Conservation (phyloP, 2,113 vertebrate species). For the Antennarius striatus region DNA sequence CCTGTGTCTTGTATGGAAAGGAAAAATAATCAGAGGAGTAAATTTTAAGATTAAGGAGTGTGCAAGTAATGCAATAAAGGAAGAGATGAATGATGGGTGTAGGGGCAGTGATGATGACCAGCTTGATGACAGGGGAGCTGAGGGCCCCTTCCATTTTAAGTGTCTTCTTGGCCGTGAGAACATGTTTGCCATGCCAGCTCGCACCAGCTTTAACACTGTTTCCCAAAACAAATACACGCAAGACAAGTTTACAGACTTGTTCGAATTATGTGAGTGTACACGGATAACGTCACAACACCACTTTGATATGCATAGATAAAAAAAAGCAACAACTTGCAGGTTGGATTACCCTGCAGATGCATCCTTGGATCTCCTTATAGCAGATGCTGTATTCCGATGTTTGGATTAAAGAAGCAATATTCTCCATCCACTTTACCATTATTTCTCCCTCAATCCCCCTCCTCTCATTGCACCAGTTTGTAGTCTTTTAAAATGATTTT, state of each 20-base stretch:
- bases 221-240: slow-evolving; percentile 54
- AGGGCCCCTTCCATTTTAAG: slow-evolving; percentile 66
- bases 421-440: slow-evolving; percentile 15
- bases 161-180: slow-evolving; percentile 65
- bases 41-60: slow-evolving; percentile 52
- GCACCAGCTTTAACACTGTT: slow-evolving; percentile 48
- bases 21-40: slow-evolving; percentile 33
- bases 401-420: slow-evolving; percentile 33
- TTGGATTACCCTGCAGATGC: slow-evolving; percentile 15
- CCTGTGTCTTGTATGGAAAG: slow-evolving; percentile 30
- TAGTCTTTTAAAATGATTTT: slow-evolving; percentile 19
- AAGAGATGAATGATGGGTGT: slow-evolving; percentile 70
- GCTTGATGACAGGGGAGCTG: slow-evolving; percentile 67
- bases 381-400: slow-evolving; percentile 43
- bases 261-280: slow-evolving; percentile 77
- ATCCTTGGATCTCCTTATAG: slow-evolving; percentile 30
- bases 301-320: slow-evolving; percentile 73
- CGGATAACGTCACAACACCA: slow-evolving; percentile 73
- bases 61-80: slow-evolving; percentile 64
- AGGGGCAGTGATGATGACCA: slow-evolving; percentile 65
- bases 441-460: background rate
- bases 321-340: slow-evolving; percentile 65
- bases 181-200: slow-evolving; percentile 62
- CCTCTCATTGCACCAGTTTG: slow-evolving; percentile 16
- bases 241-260: slow-evolving; percentile 61